These are phyloP conservation scores for Prunella himalayana DNA, from an alignment of 2,113 vertebrate species.

Conservation along the genomic window DNA sequence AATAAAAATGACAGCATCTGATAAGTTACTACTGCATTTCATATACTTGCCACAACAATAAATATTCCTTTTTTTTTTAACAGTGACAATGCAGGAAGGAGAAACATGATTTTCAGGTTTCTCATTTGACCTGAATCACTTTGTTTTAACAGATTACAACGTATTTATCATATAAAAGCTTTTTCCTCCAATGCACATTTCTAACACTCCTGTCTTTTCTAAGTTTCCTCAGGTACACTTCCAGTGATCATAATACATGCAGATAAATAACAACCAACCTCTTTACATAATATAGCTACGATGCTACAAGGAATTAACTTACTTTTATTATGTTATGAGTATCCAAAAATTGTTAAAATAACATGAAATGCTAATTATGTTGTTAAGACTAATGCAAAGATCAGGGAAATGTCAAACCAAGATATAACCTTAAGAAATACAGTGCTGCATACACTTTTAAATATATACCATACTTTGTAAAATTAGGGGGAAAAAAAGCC, in stretches of 20 bases:
- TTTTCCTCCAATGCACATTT: not conserved
- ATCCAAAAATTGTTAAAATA: not conserved
- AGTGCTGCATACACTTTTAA: not conserved
- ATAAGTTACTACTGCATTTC: not conserved
- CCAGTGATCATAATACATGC: not conserved
- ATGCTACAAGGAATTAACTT: not conserved
- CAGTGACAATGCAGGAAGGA: not conserved
- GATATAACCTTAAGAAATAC: not conserved
- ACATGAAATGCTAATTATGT: not conserved
- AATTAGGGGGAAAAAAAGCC: not conserved
- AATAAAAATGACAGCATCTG: not conserved
- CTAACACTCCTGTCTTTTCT: not conserved
- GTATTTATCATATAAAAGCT: not conserved
- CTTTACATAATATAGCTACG: not conserved
- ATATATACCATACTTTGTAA: not conserved
- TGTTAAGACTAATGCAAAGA: not conserved
- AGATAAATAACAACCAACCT: not conserved
- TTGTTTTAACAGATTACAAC: not conserved
- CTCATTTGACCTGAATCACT: not conserved
- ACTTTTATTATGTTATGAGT: not conserved
- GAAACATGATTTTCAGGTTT: not conserved
- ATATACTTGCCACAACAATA: not conserved
- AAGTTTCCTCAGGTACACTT: not conserved
- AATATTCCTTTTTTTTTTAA: not conserved
- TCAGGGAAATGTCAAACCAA: not conserved